Evolutionary conservation across 2,113 vertebrate genomes (phyloP).

Genomic region (Cisticola juncidis): DNA sequence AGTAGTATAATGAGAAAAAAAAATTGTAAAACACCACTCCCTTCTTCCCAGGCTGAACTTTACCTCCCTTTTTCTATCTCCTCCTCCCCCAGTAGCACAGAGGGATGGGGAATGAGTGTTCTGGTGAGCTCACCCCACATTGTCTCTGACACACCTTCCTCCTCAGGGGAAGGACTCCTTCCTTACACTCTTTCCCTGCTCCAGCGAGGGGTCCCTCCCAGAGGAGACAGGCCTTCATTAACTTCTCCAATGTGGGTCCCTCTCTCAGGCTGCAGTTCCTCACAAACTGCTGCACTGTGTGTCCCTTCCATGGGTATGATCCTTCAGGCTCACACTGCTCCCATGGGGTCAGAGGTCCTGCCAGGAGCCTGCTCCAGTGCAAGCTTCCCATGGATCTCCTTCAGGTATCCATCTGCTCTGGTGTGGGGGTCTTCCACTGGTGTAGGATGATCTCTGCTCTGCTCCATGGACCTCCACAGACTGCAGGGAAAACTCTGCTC

Average conservation of each 20-base stretch:
- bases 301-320: no score
- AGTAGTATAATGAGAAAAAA: background rate
- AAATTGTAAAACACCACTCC: fast-evolving
- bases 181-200: background rate
- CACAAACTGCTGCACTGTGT: background rate
- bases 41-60: background rate
- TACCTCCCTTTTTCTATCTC: background rate
- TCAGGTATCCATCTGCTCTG: no score
- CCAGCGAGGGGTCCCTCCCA: fast-evolving
- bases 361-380: background rate
- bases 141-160: background rate
- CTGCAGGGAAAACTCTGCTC: background rate
- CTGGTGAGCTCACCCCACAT: background rate
- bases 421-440: fast-evolving
- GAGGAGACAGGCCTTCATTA: background rate
- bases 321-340: background rate
- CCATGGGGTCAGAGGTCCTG: background rate
- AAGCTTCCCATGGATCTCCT: background rate
- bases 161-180: background rate
- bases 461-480: fast-evolving
- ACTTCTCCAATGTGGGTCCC: background rate
- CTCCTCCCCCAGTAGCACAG: background rate
- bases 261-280: background rate
- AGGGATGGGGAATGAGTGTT: background rate
- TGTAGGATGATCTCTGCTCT: background rate